These are phyloP conservation scores for Trachythela sp. DNA, from an alignment of 64 coral and sea anemone genomes.

Conservation along the genomic window DNA sequence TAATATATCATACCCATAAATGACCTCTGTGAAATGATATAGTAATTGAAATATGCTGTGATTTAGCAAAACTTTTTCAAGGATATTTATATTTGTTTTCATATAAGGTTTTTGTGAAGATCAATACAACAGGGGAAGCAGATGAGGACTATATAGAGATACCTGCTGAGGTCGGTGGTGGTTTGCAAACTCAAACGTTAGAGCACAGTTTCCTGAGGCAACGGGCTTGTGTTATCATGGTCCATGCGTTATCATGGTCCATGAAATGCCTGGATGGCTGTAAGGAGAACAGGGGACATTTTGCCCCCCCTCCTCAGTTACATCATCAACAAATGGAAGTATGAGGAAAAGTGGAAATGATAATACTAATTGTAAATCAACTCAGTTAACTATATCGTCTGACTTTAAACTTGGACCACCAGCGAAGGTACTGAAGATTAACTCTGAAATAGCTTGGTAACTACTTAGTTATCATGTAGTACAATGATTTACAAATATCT, in stretches of 20 bases:
- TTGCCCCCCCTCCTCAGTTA: not conserved
- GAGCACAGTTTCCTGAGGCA: not conserved
- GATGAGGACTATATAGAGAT: not conserved
- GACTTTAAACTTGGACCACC: slow-evolving; percentile 10
- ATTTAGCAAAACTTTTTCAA: not conserved
- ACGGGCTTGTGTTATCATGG: too few relatives aligned
- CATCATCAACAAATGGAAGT: not conserved
- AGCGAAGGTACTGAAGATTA: slow-evolving; percentile 10
- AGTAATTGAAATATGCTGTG: not conserved
- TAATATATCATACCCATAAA: too few relatives aligned
- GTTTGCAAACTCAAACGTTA: not conserved
- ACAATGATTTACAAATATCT: not conserved
- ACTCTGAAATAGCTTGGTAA: not conserved
- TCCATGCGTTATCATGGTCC: not conserved
- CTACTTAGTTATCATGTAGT: not conserved
- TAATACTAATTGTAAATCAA: not conserved
- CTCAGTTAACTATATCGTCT: not conserved
- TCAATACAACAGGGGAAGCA: slow-evolving; percentile 2
- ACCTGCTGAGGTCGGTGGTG: not conserved
- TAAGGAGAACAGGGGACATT: slow-evolving; percentile 9
- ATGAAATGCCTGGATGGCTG: slow-evolving; percentile 10
- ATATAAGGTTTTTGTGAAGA: not conserved
- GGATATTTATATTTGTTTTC: not conserved
- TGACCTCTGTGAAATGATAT: too few relatives aligned
- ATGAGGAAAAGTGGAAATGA: too few relatives aligned